A percentile compares a stretch with the other conserved stretches of the same genome.
Conservation (phyloP, 23 tunicate genomes). For the Botrylloides violaceus region DNA sequence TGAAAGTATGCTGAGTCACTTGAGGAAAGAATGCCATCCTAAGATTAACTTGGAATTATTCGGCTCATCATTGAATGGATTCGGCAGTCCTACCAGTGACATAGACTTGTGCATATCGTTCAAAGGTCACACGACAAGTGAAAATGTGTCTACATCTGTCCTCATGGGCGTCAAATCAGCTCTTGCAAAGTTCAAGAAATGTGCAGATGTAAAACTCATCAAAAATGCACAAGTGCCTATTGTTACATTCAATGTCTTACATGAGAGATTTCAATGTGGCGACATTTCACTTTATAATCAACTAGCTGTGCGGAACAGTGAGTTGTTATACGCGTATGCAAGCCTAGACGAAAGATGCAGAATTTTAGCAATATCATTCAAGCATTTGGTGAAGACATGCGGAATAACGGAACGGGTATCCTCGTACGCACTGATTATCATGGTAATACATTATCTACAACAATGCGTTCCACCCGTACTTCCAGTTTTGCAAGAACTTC, state of each 20-base stretch:
- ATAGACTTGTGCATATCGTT: not conserved
- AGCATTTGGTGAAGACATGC: not conserved
- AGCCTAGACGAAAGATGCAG: not conserved
- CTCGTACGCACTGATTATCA: conserved; percentile 5
- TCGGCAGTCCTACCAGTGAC: not conserved
- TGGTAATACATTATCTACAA: conserved; percentile 19
- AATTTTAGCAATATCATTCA: not conserved
- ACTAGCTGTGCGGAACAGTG: conserved; percentile 2
- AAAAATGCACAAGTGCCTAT: not conserved
- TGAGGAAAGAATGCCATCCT: not conserved
- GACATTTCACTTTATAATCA: conserved; percentile 6
- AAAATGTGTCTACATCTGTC: not conserved
- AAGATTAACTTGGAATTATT: not conserved
- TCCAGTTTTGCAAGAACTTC: conserved; percentile 16
- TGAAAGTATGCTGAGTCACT: not conserved
- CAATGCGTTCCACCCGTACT: conserved; percentile 13
- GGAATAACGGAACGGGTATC: not conserved
- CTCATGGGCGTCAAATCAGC: not conserved
- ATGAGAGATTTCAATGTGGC: not conserved
- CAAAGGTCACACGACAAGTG: not conserved
- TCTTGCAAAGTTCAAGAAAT: not conserved
- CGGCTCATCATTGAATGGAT: conserved; percentile 15
- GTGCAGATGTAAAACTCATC: not conserved
- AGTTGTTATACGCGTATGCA: not conserved
- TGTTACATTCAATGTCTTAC: not conserved